phyloP scores from a whole-genome alignment of 2,113 vertebrate species.

The Synodontis membranacea region DNA sequence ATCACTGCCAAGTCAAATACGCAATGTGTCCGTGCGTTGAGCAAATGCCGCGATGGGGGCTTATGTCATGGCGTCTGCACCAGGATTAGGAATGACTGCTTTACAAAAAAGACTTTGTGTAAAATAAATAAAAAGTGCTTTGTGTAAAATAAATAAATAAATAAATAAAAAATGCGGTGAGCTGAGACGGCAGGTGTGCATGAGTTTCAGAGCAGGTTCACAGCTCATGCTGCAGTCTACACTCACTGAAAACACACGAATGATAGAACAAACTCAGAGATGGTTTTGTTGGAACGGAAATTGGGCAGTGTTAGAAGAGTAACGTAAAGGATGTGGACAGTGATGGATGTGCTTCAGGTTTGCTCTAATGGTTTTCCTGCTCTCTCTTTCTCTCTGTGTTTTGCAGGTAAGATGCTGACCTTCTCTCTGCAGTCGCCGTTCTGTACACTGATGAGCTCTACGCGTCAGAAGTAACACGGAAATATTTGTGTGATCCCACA shows the following conservation, averaged over 20 bases:
- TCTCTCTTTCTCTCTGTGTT: conserved; percentile 45
- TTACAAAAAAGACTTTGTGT: neutral
- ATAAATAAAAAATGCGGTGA: neutral
- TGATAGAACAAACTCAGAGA: neutral
- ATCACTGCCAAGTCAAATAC: conserved; percentile 67
- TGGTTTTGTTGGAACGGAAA: neutral
- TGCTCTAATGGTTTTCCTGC: neutral
- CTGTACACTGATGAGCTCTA: neutral
- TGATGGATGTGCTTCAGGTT: conserved; percentile 14
- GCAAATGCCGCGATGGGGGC: neutral
- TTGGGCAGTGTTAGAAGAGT: neutral
- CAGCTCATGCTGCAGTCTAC: neutral
- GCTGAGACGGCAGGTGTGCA: conserved; percentile 1
- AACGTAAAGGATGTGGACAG: conserved; percentile 18
- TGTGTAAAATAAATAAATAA: neutral
- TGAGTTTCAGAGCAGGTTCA: neutral
- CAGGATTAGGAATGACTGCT: neutral
- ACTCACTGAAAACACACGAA: neutral
- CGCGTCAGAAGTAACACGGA: conserved; percentile 19
- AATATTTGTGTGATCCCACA: conserved; percentile 5
- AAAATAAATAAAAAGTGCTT: neutral
- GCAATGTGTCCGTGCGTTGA: conserved; percentile 55
- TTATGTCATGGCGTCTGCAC: neutral
- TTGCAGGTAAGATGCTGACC: conserved; percentile 67
- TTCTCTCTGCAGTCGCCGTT: conserved; percentile 8